phyloP scores from a whole-genome alignment of 2,888 invertebrate genomes.

The Papilio protenor region DNA sequence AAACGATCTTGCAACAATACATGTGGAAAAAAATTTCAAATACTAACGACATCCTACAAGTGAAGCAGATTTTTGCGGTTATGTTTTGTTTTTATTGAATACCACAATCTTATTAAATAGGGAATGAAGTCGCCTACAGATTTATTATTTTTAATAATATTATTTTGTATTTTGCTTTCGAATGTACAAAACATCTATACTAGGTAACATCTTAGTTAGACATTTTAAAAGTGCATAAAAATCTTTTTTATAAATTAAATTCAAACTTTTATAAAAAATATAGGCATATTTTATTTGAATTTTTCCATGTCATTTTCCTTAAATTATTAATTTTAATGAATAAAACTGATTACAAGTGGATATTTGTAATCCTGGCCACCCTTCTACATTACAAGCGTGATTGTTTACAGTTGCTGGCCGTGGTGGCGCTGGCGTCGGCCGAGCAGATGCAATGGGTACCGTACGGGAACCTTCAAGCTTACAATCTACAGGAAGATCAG shows the following conservation, averaged over 20 bases:
- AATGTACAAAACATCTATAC: no score
- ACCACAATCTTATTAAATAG: no score
- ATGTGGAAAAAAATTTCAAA: background rate
- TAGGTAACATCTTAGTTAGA: no score
- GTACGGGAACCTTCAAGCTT: conserved; percentile 54
- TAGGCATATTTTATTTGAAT: background rate
- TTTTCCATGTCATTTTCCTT: no score
- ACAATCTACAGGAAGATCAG: conserved; percentile 60
- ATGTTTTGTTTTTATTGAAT: no score
- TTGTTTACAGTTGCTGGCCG: conserved; percentile 44
- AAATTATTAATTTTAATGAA: background rate
- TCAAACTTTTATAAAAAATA: background rate
- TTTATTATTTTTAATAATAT: no score
- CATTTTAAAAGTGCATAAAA: no score
- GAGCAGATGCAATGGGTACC: conserved; percentile 61
- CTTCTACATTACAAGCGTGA: background rate
- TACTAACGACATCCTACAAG: background rate
- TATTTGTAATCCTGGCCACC: background rate
- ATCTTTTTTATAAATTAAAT: no score
- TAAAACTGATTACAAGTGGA: background rate
- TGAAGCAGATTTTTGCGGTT: no score
- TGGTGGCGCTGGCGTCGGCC: conserved; percentile 45
- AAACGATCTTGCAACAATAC: background rate
- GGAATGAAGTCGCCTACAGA: no score
- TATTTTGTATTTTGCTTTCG: no score